A percentile compares a stretch with the other conserved stretches of the same genome.
phyloP scores from a whole-genome alignment of 1,140 invertebrate species.

The Nebria ingens region DNA sequence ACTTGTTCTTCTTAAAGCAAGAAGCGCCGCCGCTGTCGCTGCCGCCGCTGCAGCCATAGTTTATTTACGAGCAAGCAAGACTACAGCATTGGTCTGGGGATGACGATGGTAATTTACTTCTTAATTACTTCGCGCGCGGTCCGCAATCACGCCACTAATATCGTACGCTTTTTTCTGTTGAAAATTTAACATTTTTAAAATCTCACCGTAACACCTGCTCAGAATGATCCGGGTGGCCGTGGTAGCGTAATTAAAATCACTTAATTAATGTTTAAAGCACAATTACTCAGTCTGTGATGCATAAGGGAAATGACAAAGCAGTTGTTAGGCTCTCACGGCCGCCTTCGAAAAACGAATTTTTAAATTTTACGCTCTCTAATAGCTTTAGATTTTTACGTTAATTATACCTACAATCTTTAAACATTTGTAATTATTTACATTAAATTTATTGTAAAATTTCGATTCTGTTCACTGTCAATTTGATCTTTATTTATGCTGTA shows the following conservation, averaged over 20 bases:
- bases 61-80: slow-evolving; percentile 3
- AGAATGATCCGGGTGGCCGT: not conserved
- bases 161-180: not conserved
- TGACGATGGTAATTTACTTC: slow-evolving; percentile 8
- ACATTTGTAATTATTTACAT: too few relatives aligned
- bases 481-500: too few relatives aligned
- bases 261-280: slow-evolving; percentile 6
- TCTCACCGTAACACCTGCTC: not conserved
- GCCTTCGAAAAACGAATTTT: too few relatives aligned
- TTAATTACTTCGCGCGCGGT: not conserved
- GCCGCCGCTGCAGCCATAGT: not conserved
- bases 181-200: slow-evolving; percentile 2
- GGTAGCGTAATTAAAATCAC: slow-evolving; percentile 2
- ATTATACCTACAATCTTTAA: too few relatives aligned
- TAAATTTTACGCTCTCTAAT: too few relatives aligned
- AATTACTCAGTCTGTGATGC: not conserved
- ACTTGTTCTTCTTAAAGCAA: not conserved
- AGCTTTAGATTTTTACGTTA: too few relatives aligned
- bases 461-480: too few relatives aligned
- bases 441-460: too few relatives aligned
- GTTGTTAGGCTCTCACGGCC: not conserved
- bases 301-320: not conserved
- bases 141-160: not conserved
- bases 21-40: not conserved
- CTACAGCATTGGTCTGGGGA: too few relatives aligned